A percentile compares a stretch with the other conserved stretches of the same genome.
Evolutionary conservation across 2,113 vertebrate species (phyloP).

Genomic region (Eulemur macaco): DNA sequence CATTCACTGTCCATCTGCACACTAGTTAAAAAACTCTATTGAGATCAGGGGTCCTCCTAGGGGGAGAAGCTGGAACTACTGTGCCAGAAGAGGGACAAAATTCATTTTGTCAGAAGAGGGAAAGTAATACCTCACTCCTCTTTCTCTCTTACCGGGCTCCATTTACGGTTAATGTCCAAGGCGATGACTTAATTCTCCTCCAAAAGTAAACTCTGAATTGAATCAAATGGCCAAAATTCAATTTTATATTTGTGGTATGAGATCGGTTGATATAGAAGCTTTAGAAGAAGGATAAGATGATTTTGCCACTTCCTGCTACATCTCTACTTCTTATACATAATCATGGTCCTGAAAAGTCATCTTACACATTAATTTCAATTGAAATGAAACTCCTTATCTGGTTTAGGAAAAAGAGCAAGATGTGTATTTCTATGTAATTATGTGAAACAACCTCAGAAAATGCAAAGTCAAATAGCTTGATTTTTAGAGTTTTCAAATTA

Average conservation of each 20-base stretch:
- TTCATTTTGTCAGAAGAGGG: neutral
- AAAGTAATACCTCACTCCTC: neutral
- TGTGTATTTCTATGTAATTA: neutral
- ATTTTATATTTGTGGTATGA: neutral
- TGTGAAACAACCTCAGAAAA: neutral
- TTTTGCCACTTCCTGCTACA: neutral
- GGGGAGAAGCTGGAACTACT: neutral
- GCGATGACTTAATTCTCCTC: neutral
- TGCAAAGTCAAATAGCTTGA: neutral
- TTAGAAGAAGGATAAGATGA: neutral
- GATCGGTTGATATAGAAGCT: neutral
- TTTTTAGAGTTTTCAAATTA: neutral
- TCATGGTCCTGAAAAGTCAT: neutral
- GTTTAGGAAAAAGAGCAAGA: neutral
- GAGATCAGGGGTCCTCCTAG: neutral
- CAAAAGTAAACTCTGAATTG: neutral
- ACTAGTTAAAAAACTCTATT: neutral
- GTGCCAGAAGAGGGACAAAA: neutral
- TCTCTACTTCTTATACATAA: neutral
- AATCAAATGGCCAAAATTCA: neutral
- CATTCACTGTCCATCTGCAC: neutral
- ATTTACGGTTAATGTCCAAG: neutral
- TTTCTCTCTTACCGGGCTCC: neutral
- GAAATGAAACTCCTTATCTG: neutral
- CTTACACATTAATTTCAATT: neutral